Evolutionary conservation across 2,113 vertebrate genomes (phyloP).

Genomic region (Forbesichthys papilliferus): DNA sequence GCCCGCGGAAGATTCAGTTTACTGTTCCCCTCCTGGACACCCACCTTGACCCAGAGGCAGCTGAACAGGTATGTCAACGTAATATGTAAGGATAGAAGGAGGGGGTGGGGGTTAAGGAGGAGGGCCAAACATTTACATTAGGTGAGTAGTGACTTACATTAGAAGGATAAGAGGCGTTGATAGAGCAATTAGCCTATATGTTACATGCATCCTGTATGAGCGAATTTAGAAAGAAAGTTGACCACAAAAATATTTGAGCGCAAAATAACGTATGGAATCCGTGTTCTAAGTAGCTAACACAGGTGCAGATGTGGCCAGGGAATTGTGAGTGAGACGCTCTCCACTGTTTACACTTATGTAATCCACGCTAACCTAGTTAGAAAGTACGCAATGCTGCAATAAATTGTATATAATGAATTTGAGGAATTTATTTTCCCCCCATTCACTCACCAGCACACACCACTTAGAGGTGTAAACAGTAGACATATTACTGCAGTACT

Average conservation of each 20-base stretch:
- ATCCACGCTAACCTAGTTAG: not conserved
- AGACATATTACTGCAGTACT: too few species aligned
- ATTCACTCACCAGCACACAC: not conserved
- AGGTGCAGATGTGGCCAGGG: not conserved
- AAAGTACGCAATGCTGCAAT: not conserved
- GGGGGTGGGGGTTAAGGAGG: not conserved
- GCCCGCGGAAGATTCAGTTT: slow-evolving; percentile 91
- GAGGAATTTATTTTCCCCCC: slow-evolving; percentile 25
- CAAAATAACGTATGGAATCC: too few species aligned
- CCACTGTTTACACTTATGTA: not conserved
- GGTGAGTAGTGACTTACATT: not conserved
- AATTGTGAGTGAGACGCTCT: slow-evolving; percentile 12
- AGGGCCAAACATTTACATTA: too few species aligned
- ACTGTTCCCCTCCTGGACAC: slow-evolving; percentile 88
- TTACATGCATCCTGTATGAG: not conserved
- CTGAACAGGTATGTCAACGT: slow-evolving; percentile 82
- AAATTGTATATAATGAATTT: slow-evolving; percentile 32
- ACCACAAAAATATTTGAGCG: too few species aligned
- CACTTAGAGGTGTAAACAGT: not conserved
- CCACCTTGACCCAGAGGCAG: slow-evolving; percentile 90
- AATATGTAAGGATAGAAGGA: not conserved
- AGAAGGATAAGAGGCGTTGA: not conserved
- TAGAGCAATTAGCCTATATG: too few species aligned
- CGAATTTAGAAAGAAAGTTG: not conserved
- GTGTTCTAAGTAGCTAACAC: not conserved